Evolutionary conservation across 1,140 invertebrate genomes (phyloP).

Genomic region (Zeugodacus cucurbitae): DNA sequence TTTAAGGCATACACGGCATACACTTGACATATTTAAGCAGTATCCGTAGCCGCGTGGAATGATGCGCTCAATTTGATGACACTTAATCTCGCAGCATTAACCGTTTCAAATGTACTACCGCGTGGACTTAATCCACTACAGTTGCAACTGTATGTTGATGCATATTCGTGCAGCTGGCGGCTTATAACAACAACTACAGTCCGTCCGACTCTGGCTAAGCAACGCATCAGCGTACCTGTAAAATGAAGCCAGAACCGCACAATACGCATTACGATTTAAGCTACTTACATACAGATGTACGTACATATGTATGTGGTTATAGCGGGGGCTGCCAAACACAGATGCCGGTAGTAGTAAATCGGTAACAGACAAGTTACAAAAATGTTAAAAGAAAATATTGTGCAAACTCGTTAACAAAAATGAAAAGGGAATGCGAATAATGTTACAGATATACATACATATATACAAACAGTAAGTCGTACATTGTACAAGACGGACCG

Average conservation of each 20-base stretch:
- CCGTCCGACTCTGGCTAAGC: not conserved
- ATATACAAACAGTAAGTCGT: not conserved
- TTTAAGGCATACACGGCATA: too few species aligned
- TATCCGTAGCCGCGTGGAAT: not conserved
- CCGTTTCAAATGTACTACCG: not conserved
- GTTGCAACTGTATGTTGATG: not conserved
- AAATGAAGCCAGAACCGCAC: not conserved
- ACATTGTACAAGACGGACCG: not conserved
- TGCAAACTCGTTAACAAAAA: not conserved
- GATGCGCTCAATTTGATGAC: not conserved
- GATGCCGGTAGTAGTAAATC: not conserved
- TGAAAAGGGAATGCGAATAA: conserved; percentile 15
- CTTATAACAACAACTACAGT: not conserved
- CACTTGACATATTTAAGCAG: too few species aligned
- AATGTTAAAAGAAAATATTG: not conserved
- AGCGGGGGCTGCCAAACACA: not conserved
- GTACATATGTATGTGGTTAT: not conserved
- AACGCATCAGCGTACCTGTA: not conserved
- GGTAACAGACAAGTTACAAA: not conserved
- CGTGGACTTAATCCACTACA: not conserved
- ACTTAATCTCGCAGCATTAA: not conserved
- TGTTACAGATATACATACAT: not conserved
- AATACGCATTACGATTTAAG: not conserved
- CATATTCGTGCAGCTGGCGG: not conserved
- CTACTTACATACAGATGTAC: not conserved